phyloP scores from a whole-genome alignment of 2,113 vertebrate species.

The Scortum barcoo region DNA sequence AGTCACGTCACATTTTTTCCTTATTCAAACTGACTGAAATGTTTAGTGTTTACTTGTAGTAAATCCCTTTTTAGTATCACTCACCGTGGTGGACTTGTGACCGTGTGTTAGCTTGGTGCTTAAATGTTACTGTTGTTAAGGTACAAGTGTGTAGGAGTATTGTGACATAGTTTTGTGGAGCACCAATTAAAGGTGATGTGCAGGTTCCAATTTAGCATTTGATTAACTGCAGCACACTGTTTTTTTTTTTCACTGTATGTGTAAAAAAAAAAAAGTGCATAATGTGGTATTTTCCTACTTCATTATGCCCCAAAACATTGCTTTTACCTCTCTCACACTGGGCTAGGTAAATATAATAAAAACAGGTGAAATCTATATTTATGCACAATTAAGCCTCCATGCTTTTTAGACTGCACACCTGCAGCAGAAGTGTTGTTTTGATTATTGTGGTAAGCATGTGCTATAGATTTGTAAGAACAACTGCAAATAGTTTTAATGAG shows the following conservation, averaged over 20 bases:
- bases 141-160: conserved; percentile 38
- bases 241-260: conserved; percentile 21
- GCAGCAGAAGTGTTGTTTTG: not conserved
- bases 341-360: not conserved
- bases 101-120: not conserved
- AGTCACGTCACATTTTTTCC: not conserved
- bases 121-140: conserved; percentile 30
- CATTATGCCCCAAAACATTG: not conserved
- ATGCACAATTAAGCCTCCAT: not conserved
- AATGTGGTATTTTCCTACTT: not conserved
- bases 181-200: conserved; percentile 53
- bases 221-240: conserved; percentile 2
- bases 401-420: not conserved
- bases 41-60: not conserved
- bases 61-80: not conserved
- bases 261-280: conserved; percentile 23
- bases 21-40: no score
- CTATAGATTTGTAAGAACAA: not conserved
- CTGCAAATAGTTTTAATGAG: not conserved
- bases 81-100: not conserved
- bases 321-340: not conserved
- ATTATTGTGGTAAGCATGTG: not conserved
- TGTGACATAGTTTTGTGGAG: conserved; percentile 42
- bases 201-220: conserved; percentile 24
- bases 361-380: conserved; percentile 5